Evolutionary conservation across 2,797 vertebrate species (phyloP).

Genomic region (Schizothorax lantsangensis): DNA sequence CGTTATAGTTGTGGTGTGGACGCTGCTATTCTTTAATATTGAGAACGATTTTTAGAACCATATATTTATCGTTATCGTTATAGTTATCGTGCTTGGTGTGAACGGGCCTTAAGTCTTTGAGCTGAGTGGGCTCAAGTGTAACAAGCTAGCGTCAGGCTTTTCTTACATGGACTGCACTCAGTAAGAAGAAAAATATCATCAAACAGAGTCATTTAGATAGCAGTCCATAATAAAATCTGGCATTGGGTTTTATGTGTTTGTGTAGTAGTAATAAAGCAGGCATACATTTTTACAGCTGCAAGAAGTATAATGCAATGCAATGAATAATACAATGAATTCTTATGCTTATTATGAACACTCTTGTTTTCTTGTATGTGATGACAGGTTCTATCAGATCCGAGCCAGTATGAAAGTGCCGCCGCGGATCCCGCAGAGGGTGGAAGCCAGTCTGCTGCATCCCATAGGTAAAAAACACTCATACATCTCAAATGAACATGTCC

Average conservation of each 20-base stretch:
- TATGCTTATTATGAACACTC: slow-evolving; percentile 41
- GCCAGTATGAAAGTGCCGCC: slow-evolving; percentile 91
- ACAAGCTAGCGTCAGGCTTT: neutral
- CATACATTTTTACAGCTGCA: neutral
- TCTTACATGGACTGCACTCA: neutral
- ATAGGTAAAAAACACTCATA: slow-evolving; percentile 80
- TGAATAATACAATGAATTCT: too few relatives aligned
- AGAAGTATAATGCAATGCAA: neutral
- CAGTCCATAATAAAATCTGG: neutral
- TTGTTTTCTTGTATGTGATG: slow-evolving; percentile 56
- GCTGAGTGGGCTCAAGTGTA: neutral
- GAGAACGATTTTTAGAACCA: too few relatives aligned
- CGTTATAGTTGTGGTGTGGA: too few relatives aligned
- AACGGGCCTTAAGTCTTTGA: too few relatives aligned
- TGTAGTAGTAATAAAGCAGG: neutral
- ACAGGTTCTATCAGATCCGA: slow-evolving; percentile 97
- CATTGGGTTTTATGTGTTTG: neutral
- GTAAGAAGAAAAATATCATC: neutral
- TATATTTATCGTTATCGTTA: too few relatives aligned
- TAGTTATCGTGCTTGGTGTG: too few relatives aligned
- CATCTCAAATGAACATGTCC: neutral
- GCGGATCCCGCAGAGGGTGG: slow-evolving; percentile 92
- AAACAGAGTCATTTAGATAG: neutral
- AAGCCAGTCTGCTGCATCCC: slow-evolving; percentile 90
- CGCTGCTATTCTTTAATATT: too few relatives aligned